A percentile compares a stretch with the other conserved stretches of the same genome.
Conservation (phyloP, 2,113 vertebrate genomes). For the Barnardius zonarius region DNA sequence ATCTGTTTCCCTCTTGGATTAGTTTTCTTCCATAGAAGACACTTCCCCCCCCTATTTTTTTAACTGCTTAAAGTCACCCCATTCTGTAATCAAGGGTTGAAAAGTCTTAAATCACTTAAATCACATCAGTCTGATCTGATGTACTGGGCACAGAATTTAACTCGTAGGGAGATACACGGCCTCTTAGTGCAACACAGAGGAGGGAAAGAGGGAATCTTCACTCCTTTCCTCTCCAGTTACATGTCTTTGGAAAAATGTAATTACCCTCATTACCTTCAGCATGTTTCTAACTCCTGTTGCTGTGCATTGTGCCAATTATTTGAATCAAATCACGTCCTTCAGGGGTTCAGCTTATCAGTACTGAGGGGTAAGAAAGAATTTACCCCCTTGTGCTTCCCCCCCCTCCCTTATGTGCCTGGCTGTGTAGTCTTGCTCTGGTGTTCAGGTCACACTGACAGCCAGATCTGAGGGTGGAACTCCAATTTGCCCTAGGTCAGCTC, state of each 20-base stretch:
- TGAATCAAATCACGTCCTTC: neutral
- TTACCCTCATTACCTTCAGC: neutral
- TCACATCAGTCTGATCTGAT: neutral
- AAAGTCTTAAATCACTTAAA: neutral
- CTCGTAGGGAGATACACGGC: neutral
- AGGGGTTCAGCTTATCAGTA: neutral
- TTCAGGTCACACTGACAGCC: neutral
- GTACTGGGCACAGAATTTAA: neutral
- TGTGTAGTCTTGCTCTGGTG: neutral
- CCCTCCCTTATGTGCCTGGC: too few relatives aligned
- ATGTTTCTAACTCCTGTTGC: neutral
- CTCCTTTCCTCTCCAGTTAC: neutral
- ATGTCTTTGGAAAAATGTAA: neutral
- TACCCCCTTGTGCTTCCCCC: rapidly evolving
- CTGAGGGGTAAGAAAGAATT: neutral
- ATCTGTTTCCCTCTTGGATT: neutral
- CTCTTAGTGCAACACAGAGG: neutral
- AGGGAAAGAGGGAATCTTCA: neutral
- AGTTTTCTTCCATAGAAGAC: neutral
- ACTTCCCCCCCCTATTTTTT: neutral
- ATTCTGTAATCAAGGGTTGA: neutral
- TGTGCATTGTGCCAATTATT: neutral
- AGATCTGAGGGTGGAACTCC: neutral
- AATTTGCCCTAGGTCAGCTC: neutral
- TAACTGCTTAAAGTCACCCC: neutral